phyloP scores from a whole-genome alignment of 2,113 vertebrate genomes.

The Corythaixoides concolor region DNA sequence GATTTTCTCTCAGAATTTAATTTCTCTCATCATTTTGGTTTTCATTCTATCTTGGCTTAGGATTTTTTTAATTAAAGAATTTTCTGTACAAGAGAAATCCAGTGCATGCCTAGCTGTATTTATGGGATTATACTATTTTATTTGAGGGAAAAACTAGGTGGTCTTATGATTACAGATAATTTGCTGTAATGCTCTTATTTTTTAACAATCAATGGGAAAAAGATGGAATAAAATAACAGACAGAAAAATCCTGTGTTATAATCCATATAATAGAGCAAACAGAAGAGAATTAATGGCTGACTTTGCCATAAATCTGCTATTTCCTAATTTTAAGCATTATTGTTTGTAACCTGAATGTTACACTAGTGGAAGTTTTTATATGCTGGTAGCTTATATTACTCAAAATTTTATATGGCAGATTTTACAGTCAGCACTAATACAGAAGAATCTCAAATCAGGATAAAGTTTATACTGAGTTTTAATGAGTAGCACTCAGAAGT shows the following conservation, averaged over 20 bases:
- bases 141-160: constrained; percentile 24
- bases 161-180: constrained; percentile 45
- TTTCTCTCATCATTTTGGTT: constrained; percentile 8
- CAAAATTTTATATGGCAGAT: background rate
- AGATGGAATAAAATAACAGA: constrained; percentile 22
- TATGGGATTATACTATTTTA: constrained; percentile 36
- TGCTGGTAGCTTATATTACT: background rate
- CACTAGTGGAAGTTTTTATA: background rate
- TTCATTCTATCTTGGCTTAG: constrained; percentile 44
- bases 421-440: background rate
- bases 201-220: constrained; percentile 12
- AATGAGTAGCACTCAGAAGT: background rate
- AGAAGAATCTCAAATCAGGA: background rate
- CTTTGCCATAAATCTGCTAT: background rate
- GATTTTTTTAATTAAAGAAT: constrained; percentile 35
- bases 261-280: constrained; percentile 16
- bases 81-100: constrained; percentile 1
- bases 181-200: constrained; percentile 47
- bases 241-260: constrained; percentile 30
- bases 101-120: background rate
- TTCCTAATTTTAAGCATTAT: background rate
- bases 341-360: background rate
- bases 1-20: constrained; percentile 14
- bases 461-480: background rate
- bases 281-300: background rate